Base-by-base conservation (phyloP, 2,113 vertebrate genomes). In the Noctilio leporinus region DNA sequence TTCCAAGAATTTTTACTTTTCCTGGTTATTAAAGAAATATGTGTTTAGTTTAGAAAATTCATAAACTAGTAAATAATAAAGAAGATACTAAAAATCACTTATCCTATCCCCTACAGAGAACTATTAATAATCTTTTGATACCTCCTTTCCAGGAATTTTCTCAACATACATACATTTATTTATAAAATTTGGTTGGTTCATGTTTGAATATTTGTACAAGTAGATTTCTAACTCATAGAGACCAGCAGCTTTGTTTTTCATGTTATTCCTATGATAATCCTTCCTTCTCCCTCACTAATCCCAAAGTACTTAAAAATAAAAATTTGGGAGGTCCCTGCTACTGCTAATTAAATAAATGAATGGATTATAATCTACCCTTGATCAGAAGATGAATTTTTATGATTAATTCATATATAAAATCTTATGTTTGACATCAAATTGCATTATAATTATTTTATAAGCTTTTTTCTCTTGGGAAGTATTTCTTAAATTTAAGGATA, bases 301-400 rank as follows among this genome's bases (percentile, higher is more conserved):
- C 35, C 28, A 26, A 78, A 76, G 57, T 19, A 67, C 26, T n/a
- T n/a, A n/a, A n/a, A n/a, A n/a, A n/a, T n/a, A n/a, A n/a, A n/a
- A 62, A 62, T 28, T 84, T 89, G 30, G 22, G 69, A 86, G 69
- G 51, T 24, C 26, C n/a, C 30, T 83, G 43, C 11, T 80, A 70
- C 43, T 89, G 78, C 45, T 95, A 57, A 53, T 8, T 55, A 55
- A 86, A 90, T 84, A 94, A 77, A 95, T 62, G 33, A 81, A 90
- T 86, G 81, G 86, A 80, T 76, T 40, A 62, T 51, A 67, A 35
- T 84, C 55, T 90, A 22, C 4, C 35, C 43, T 94, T 93, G 57
- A 94, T 91, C 83, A 94, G 78, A 76, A 89, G 88, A 90, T 91
- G 55, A 95, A 89, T 83, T 91, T 94, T 86, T 49, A 90, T 69